Percentiles rank a stretch among this genome's conserved stretches.
phyloP scores from a whole-genome alignment of 2,113 vertebrate species.

The Poecile atricapillus region DNA sequence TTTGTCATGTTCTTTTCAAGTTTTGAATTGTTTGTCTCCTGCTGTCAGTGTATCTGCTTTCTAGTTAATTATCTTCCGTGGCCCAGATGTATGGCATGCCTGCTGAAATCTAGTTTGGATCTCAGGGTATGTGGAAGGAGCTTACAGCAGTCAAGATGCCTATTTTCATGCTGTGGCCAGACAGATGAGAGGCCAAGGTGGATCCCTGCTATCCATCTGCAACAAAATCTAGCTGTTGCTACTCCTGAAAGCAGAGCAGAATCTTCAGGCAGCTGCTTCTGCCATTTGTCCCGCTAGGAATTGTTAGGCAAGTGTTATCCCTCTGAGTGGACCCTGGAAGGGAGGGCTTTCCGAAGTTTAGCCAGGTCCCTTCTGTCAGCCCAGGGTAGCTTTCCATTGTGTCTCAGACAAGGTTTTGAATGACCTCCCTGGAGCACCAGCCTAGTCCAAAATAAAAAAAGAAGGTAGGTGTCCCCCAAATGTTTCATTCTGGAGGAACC shows the following conservation, averaged over 20 bases:
- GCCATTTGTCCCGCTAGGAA: neutral
- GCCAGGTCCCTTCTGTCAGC: neutral
- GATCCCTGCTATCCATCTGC: neutral
- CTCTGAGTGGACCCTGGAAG: neutral
- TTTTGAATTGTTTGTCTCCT: neutral
- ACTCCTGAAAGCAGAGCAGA: neutral
- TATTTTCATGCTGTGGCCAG: neutral
- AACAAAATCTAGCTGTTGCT: slow-evolving; percentile 13
- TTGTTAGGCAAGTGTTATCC: neutral
- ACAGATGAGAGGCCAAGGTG: neutral
- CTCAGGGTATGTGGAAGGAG: neutral
- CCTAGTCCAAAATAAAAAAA: neutral
- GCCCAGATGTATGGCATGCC: neutral
- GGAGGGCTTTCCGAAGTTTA: neutral
- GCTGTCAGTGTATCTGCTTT: neutral
- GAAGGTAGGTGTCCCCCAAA: neutral
- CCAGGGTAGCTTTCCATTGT: neutral
- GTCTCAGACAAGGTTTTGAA: neutral
- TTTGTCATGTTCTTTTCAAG: neutral
- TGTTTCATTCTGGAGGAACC: neutral
- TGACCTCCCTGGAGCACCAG: neutral
- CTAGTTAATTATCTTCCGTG: neutral
- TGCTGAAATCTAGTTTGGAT: neutral
- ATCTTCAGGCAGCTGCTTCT: neutral
- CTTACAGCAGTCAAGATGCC: neutral